Percentiles rank a stretch among this genome's conserved stretches.
Conservation (phyloP, 2,113 vertebrate species). For the Rhinoderma darwinii region DNA sequence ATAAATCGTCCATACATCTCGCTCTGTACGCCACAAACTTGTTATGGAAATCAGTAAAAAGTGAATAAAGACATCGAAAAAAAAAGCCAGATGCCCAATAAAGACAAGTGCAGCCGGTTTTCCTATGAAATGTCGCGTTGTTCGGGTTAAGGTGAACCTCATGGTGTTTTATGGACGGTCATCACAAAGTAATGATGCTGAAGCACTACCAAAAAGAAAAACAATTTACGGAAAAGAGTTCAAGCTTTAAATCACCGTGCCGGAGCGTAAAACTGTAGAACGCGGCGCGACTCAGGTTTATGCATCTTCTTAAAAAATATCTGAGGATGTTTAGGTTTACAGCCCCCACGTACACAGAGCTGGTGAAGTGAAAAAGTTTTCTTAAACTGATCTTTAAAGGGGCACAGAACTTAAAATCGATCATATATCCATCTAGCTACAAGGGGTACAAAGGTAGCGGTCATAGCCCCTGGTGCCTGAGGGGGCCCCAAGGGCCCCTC, state of each 20-base stretch:
- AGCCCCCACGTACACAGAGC: not conserved
- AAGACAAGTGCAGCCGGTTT: not conserved
- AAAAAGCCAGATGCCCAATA: slow-evolving; percentile 46
- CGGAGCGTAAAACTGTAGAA: not conserved
- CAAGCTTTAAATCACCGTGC: not conserved
- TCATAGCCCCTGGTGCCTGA: no score
- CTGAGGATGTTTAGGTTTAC: not conserved
- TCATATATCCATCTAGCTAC: no score
- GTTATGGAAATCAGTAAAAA: slow-evolving; percentile 48
- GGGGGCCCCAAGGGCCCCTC: no score
- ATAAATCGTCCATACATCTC: slow-evolving; percentile 43
- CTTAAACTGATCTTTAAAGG: not conserved
- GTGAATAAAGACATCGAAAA: slow-evolving; percentile 12
- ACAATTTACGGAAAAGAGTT: not conserved
- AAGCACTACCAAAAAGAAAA: not conserved
- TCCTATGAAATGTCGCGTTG: not conserved
- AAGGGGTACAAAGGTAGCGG: no score
- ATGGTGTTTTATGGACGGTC: not conserved
- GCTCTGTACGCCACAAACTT: slow-evolving; percentile 45
- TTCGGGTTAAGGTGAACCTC: not conserved
- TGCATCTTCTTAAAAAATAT: not conserved
- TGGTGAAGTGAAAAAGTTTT: no score
- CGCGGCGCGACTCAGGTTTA: not conserved
- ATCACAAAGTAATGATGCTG: not conserved
- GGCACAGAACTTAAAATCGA: no score